Conservation (phyloP, 2,797 vertebrate species). For the Austrolebias charrua region DNA sequence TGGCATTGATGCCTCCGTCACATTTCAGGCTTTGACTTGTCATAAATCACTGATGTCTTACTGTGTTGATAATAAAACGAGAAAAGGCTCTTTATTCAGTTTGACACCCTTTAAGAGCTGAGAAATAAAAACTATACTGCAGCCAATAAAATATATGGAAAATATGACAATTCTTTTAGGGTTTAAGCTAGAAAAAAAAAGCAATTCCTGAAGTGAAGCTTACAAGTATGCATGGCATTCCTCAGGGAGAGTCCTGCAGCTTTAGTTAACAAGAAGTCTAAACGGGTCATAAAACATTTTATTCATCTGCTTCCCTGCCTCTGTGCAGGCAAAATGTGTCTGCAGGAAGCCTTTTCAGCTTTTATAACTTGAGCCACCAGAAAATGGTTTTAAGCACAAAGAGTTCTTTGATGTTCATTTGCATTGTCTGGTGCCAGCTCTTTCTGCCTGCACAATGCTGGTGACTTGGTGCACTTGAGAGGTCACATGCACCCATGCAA, state of each 20-base stretch:
- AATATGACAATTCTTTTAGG: not conserved
- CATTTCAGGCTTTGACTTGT: not conserved
- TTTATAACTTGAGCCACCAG: slow-evolving; percentile 7
- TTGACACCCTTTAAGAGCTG: slow-evolving; percentile 12
- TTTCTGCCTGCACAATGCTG: slow-evolving; percentile 30
- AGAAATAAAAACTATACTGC: not conserved
- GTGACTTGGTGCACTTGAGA: slow-evolving; percentile 22
- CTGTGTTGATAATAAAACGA: not conserved
- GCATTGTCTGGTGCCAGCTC: slow-evolving; percentile 50
- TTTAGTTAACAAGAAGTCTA: slow-evolving; percentile 63
- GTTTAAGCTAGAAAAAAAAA: not conserved
- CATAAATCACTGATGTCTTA: not conserved
- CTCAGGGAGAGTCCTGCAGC: slow-evolving; percentile 50
- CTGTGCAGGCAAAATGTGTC: slow-evolving; percentile 5
- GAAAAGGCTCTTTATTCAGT: slow-evolving; percentile 9
- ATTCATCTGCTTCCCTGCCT: slow-evolving; percentile 3
- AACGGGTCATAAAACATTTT: slow-evolving; percentile 36
- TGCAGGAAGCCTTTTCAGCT: slow-evolving; percentile 14
- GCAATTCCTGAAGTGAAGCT: slow-evolving; percentile 22
- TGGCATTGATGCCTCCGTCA: slow-evolving; percentile 55
- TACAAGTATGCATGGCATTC: slow-evolving; percentile 76
- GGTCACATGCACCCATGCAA: slow-evolving; percentile 45
- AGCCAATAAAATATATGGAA: not conserved
- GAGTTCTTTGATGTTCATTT: slow-evolving; percentile 47
- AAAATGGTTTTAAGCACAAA: slow-evolving; percentile 23